Evolutionary conservation across 2,888 invertebrate genomes (phyloP).

Genomic region (Agonum fuliginosum): DNA sequence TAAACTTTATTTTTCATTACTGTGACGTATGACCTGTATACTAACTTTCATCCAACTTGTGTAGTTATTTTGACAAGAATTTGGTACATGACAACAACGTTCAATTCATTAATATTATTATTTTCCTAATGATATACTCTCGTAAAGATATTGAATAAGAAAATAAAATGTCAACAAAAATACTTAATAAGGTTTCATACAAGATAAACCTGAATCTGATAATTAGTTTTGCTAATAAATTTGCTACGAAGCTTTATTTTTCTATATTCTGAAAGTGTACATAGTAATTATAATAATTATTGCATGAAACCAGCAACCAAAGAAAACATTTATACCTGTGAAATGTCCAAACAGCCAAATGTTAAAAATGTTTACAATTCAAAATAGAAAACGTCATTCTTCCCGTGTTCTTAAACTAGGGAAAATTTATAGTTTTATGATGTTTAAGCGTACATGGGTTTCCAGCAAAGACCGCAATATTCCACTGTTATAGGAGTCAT

Average conservation of each 20-base stretch:
- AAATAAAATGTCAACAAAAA: no score
- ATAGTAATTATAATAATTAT: not conserved
- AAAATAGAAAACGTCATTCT: not conserved
- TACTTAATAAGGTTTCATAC: no score
- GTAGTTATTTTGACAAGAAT: no score
- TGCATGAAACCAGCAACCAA: not conserved
- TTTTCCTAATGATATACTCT: no score
- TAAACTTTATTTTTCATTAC: no score
- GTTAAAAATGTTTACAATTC: not conserved
- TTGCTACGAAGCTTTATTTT: not conserved
- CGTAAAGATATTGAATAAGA: no score
- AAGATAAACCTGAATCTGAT: no score
- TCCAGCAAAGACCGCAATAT: conserved; percentile 4
- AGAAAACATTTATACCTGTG: not conserved
- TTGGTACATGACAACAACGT: no score
- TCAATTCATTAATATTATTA: no score
- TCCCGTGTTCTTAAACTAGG: not conserved
- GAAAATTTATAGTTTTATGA: conserved; percentile 20
- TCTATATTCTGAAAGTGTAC: not conserved
- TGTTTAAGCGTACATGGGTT: not conserved
- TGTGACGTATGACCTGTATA: no score
- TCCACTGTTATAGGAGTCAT: not conserved
- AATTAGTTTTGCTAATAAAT: not conserved
- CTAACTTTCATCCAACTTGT: no score
- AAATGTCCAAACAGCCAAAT: not conserved